Evolutionary conservation across 2,888 invertebrate genomes (phyloP), one percentile per base, ranked within the genome.

Genomic region (Cryptus viduatorius): DNA sequence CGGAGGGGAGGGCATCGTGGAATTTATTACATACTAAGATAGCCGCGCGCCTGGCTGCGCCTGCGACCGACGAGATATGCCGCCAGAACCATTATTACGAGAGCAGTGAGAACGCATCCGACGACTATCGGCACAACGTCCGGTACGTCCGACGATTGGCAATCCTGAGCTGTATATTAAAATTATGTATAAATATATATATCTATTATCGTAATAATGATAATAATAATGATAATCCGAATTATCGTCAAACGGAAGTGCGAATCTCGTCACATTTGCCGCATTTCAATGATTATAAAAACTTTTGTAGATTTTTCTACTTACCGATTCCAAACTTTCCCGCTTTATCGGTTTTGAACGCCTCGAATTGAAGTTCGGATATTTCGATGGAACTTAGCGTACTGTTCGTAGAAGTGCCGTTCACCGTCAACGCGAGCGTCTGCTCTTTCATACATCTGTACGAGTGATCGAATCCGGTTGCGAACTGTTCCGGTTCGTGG

Each of bases 51-150:
- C 93, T 96, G 96, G 92, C 96, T 96, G 92, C 97, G 96, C 92
- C 97, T 96, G 91, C 99, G 97, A 83, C 98, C 99, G 92, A 98
- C 96, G 87, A 99, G 95, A 94, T 99, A 99, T 64, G 98, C 98
- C 88, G 97, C 95, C 88, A 99, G 96, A 75, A 99, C 98, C 87
- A 99, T 96, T 84, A 98, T 94, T 86, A 99, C 98, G 82, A 99
- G 95, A 72, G 96, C 97, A 86, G 97, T 98, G 82, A 99, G 95
- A 72, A 98, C 98, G 93, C 98, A 98, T 16, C 99, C 99, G 85
- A 99, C 99, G 29, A 98, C 98, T 92, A 99, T 99, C 31, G 99
- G 99, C 81, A 99, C 99, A 86, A 98, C 96, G 94, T 99, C 99
- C 16, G 97, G 96, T 4, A 97, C 96, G 90, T 96, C 96, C 50